Percentiles rank a stretch among this genome's conserved stretches.
Conservation (phyloP, 2,888 invertebrate species). For the Agriopis leucophaearia region DNA sequence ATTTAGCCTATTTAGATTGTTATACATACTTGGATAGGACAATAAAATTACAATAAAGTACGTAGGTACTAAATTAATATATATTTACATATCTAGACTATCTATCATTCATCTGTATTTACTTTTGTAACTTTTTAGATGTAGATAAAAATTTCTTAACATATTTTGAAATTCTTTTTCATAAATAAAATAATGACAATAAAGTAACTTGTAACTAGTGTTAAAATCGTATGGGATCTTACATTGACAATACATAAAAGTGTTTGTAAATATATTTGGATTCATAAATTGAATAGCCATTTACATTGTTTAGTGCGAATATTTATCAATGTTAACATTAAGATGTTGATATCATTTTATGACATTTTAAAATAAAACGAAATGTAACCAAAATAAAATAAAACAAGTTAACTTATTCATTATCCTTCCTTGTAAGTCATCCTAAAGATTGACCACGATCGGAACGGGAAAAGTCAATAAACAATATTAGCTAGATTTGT, state of each 20-base stretch:
- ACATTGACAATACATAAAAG: conserved; percentile 24
- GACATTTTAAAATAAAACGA: conserved; percentile 83
- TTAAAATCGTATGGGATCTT: conserved; percentile 53
- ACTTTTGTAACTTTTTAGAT: conserved; percentile 30
- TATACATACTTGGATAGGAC: conserved; percentile 9
- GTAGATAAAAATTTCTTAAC: conserved; percentile 21
- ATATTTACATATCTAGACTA: conserved; percentile 35
- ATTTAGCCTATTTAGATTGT: conserved; percentile 11
- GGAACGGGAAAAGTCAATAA: no score
- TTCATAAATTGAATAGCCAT: conserved; percentile 50
- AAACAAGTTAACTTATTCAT: neutral
- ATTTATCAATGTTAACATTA: conserved; percentile 84
- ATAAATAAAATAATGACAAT: conserved; percentile 66
- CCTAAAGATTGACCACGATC: no score
- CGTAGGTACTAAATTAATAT: conserved; percentile 1
- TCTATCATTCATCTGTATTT: conserved; percentile 20
- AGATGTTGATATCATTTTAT: conserved; percentile 86
- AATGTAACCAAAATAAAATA: conserved; percentile 66
- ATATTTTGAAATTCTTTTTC: conserved; percentile 41
- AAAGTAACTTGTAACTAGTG: conserved; percentile 51
- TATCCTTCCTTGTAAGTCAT: neutral
- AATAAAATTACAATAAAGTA: conserved; percentile 14
- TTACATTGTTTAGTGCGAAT: conserved; percentile 60
- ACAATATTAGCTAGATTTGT: no score
- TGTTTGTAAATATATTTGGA: conserved; percentile 42